Conservation (phyloP, 2,113 vertebrate species). For the Equus quagga region DNA sequence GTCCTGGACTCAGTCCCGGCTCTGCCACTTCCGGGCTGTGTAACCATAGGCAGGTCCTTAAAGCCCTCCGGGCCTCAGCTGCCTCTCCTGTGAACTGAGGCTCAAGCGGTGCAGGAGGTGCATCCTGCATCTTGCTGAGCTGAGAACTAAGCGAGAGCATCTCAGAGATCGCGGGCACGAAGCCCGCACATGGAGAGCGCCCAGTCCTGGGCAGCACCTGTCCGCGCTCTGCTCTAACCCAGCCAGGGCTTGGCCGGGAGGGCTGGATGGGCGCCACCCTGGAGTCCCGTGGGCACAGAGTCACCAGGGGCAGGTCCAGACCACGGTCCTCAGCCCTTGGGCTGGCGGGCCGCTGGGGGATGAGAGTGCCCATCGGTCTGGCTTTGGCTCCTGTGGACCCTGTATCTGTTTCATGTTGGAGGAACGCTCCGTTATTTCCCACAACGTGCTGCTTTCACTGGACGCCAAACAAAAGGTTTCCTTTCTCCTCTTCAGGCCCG, state of each 20-base stretch:
- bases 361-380: rapidly evolving
- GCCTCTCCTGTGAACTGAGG: neutral
- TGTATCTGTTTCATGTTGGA: rapidly evolving
- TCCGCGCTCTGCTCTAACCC: rapidly evolving
- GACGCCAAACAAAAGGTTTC: neutral
- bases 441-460: rapidly evolving
- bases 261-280: neutral
- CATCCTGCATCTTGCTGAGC: rapidly evolving
- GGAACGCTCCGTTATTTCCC: rapidly evolving
- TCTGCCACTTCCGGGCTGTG: rapidly evolving
- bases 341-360: neutral
- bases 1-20: neutral
- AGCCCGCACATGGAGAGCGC: rapidly evolving
- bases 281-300: neutral
- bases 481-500: neutral
- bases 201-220: neutral
- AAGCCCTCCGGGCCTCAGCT: neutral
- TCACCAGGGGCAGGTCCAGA: neutral
- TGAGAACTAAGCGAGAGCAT: rapidly evolving
- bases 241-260: rapidly evolving
- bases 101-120: rapidly evolving
- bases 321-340: neutral
- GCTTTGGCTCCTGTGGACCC: neutral
- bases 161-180: rapidly evolving
- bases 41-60: rapidly evolving